These are phyloP conservation scores for Lacerta agilis DNA, from an alignment of 2,797 vertebrate species.

Conservation along the genomic window DNA sequence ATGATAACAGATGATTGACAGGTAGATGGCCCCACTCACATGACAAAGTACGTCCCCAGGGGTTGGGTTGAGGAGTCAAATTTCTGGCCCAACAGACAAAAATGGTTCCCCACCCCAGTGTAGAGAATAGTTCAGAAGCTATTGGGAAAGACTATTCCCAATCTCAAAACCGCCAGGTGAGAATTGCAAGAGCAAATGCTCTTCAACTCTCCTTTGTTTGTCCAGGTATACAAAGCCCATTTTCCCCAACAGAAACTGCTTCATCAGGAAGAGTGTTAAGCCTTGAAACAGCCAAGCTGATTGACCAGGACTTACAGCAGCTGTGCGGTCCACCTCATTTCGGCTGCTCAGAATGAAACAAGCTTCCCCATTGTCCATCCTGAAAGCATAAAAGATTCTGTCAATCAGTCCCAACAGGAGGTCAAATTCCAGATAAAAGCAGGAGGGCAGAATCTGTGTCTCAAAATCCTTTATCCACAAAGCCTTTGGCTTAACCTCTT, in stretches of 20 bases:
- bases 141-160: too few species aligned
- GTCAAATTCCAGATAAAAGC: not conserved
- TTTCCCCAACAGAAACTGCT: not conserved
- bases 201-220: not conserved
- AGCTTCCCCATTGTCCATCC: constrained; percentile 94
- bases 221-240: not conserved
- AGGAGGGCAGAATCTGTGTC: too few species aligned
- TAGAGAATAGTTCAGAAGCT: too few species aligned
- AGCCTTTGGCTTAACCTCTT: not conserved
- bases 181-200: too few species aligned
- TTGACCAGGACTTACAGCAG: constrained; percentile 81
- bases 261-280: not conserved
- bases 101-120: too few species aligned
- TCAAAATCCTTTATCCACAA: not conserved
- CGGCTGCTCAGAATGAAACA: constrained; percentile 95
- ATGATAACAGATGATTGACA: too few species aligned
- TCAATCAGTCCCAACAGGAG: constrained; percentile 60
- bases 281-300: not conserved
- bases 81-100: too few species aligned
- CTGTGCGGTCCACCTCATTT: constrained; percentile 91
- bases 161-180: not conserved
- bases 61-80: too few species aligned
- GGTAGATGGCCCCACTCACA: too few species aligned
- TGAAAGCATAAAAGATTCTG: constrained; percentile 65
- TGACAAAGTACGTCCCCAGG: too few species aligned